Base-by-base conservation (phyloP, 2,797 vertebrate genomes). In the Cynodonichthys magdalenae region DNA sequence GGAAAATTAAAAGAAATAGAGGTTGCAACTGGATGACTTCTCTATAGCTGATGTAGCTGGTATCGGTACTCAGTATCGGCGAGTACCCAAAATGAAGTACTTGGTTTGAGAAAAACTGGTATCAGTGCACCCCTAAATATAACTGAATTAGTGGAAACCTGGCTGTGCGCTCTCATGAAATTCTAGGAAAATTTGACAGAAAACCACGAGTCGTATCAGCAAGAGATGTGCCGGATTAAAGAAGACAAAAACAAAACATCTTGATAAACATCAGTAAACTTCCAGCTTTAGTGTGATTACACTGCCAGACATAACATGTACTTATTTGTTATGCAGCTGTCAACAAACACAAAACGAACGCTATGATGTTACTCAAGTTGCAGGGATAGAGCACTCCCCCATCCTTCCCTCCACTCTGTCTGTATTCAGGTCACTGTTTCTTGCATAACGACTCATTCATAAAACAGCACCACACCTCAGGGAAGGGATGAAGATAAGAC, bases 381-480 rank as follows among this genome's bases (percentile, higher is more conserved):
- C 59, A 61, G 60, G 53, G 63, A 45, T 27, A 15, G 53, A 63
- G 53, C 55, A 60, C 49, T 55, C 53, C n/a, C 36, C 27, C 15
- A 15, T 12, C 53, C 7, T 9, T 31, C 31, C 7, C 11, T 31
- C 31, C 45, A 60, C 1, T 63, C 56, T 71, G 60, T 79, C 72
- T 81, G 78, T 73, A 85, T 87, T 84, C 83, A 81, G 81, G 81
- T 82, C 87, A 83, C 61, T 74, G 75, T 85, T 81, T 69, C 75
- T 89, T 86, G 68, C 89, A 76, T 89, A 90, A 89, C 70, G 69
- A 70, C 85, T 89, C 83, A 90, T 90, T 89, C 87, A 91, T 90
- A 86, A 90, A 88, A 79, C 88, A 90, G 70, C 83, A 84, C 80
- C 84, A 73, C 75, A 70, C 76, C 76, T 84, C 79, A 14, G 66